These are phyloP conservation scores for Myodes glareolus DNA, from an alignment of 2,113 vertebrate species.

Conservation along the genomic window DNA sequence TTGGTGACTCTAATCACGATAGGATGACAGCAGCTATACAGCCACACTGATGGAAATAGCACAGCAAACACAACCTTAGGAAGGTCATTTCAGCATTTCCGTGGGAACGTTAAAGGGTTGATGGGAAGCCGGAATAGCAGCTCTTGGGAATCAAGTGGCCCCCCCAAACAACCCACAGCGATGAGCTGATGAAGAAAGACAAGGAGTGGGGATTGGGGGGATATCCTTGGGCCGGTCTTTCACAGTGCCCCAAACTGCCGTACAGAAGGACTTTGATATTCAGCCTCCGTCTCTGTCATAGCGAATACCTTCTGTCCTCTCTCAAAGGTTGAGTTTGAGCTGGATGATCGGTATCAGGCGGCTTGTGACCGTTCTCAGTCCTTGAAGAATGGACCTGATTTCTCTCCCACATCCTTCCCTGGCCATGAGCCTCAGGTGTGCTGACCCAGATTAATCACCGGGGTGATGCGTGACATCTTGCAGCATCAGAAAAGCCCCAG, in stretches of 20 bases:
- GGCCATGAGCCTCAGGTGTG: neutral
- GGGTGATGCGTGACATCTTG: neutral
- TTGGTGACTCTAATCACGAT: constrained; percentile 16
- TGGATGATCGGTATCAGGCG: neutral
- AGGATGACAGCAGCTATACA: neutral
- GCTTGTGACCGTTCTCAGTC: neutral
- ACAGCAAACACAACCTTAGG: constrained; percentile 10
- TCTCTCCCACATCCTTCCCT: neutral
- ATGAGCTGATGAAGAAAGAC: neutral
- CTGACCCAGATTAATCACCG: neutral
- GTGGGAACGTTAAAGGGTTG: neutral
- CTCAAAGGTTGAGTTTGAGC: neutral
- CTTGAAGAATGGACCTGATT: neutral
- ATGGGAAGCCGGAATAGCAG: constrained; percentile 1
- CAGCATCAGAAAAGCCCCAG: neutral
- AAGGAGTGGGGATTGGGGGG: neutral
- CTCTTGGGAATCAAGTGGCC: neutral
- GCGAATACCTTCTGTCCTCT: neutral
- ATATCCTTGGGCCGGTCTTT: neutral
- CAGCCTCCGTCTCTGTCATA: neutral
- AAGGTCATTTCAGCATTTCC: neutral
- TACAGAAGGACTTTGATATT: neutral
- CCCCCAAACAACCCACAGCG: neutral
- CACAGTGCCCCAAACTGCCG: neutral
- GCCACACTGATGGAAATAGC: neutral